Evolutionary conservation across 2,113 vertebrate genomes (phyloP).

Genomic region (Neotoma lepida): DNA sequence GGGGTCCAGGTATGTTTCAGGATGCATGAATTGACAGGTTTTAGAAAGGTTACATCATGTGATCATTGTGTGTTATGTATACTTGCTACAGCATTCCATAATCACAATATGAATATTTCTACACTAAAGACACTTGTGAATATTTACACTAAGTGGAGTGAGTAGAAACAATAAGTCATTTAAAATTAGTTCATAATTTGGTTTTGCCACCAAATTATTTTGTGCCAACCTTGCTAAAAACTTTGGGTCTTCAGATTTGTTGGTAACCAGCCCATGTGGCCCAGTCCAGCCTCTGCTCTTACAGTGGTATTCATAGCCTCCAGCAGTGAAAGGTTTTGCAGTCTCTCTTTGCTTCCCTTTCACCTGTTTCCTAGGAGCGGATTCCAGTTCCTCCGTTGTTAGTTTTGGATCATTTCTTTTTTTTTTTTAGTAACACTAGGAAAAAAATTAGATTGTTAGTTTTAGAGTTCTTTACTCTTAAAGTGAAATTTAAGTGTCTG

Average conservation of each 20-base stretch:
- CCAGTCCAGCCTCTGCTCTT: not conserved
- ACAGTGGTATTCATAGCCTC: not conserved
- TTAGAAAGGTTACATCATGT: constrained; percentile 32
- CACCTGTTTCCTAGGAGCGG: constrained; percentile 11
- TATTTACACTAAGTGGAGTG: not conserved
- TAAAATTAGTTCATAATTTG: not conserved
- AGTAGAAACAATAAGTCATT: not conserved
- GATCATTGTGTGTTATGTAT: constrained; percentile 1
- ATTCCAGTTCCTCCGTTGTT: constrained; percentile 38
- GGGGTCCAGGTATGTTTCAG: constrained; percentile 25
- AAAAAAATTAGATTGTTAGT: not conserved
- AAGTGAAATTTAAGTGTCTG: not conserved
- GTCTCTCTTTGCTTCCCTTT: constrained; percentile 7
- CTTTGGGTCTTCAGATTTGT: not conserved
- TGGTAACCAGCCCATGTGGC: not conserved
- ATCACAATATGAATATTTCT: constrained; percentile 30
- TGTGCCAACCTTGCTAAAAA: not conserved
- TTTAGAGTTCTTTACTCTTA: constrained; percentile 54
- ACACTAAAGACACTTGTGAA: not conserved
- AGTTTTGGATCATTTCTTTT: constrained; percentile 34
- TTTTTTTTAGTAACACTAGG: not conserved
- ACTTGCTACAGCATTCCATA: not conserved
- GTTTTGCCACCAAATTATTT: constrained; percentile 51
- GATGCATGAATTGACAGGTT: constrained; percentile 18
- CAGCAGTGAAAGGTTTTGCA: not conserved